These are phyloP conservation scores for Zoanthus gigantus DNA, from an alignment of 92 coral and sea anemone genomes.

Conservation along the genomic window DNA sequence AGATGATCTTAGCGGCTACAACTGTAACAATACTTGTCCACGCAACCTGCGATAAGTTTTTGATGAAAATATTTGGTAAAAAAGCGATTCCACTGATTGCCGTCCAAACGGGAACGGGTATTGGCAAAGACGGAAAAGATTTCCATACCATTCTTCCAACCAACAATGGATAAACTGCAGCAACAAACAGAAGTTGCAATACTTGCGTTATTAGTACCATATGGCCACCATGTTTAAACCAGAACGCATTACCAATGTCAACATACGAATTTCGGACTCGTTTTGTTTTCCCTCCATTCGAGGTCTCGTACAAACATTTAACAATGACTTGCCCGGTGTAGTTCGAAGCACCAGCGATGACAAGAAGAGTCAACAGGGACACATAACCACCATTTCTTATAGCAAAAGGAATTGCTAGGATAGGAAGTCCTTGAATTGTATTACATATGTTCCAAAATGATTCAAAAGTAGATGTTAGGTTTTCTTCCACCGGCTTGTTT, in stretches of 20 bases:
- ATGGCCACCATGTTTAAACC: slow-evolving; percentile 73
- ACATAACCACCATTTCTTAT: slow-evolving; percentile 86
- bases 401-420: slow-evolving; percentile 92
- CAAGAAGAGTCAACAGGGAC: slow-evolving; percentile 72
- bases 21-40: slow-evolving; percentile 96
- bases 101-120: slow-evolving; percentile 86
- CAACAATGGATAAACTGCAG: slow-evolving; percentile 88
- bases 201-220: slow-evolving; percentile 83
- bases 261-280: slow-evolving; percentile 86
- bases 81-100: slow-evolving; percentile 81
- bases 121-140: slow-evolving; percentile 69
- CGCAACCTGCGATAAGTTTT: slow-evolving; percentile 93
- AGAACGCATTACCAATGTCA: slow-evolving; percentile 86
- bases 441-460: slow-evolving; percentile 98
- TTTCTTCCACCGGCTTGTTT: slow-evolving; percentile 47
- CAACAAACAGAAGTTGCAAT: slow-evolving; percentile 76
- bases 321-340: slow-evolving; percentile 91
- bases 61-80: slow-evolving; percentile 84
- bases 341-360: slow-evolving; percentile 83
- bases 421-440: slow-evolving; percentile 98
- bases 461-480: slow-evolving; percentile 80
- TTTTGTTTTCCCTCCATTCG: slow-evolving; percentile 58
- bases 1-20: slow-evolving; percentile 85
- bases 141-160: slow-evolving; percentile 85
- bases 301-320: slow-evolving; percentile 79